These are phyloP conservation scores for Asbolus verrucosus DNA, from an alignment of 1,140 invertebrate genomes.

Conservation along the genomic window DNA sequence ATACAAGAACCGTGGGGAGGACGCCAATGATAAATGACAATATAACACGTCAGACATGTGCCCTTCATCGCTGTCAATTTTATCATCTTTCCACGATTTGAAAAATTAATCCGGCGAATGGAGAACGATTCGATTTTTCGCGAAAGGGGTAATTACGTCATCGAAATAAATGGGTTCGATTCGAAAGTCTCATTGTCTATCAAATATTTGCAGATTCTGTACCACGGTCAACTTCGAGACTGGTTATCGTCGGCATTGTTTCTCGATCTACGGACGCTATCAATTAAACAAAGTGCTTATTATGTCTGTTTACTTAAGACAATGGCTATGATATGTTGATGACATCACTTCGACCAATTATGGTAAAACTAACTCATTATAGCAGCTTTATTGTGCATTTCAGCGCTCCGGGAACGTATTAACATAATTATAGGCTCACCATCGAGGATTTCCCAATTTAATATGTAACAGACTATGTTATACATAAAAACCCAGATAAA, in stretches of 20 bases:
- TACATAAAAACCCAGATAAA: constrained; percentile 21
- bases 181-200: too few relatives aligned
- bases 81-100: constrained; percentile 5
- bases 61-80: constrained; percentile 37
- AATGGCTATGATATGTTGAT: constrained; percentile 48
- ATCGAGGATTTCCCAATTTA: constrained; percentile 25
- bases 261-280: constrained; percentile 49
- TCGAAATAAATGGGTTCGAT: neutral
- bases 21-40: constrained; percentile 47
- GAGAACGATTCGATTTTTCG: neutral
- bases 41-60: constrained; percentile 48
- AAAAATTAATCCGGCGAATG: constrained; percentile 6
- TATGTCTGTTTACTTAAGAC: constrained; percentile 49
- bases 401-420: constrained; percentile 29
- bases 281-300: constrained; percentile 53
- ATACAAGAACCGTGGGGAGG: constrained; percentile 43
- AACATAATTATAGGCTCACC: constrained; percentile 29
- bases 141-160: constrained; percentile 1
- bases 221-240: constrained; percentile 32
- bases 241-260: constrained; percentile 50
- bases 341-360: constrained; percentile 31
- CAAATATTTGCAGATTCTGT: neutral
- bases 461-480: constrained; percentile 7
- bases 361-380: constrained; percentile 37
- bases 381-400: constrained; percentile 26